These are phyloP conservation scores for Dissostichus mawsoni DNA, from an alignment of 2,113 vertebrate genomes.

Conservation along the genomic window DNA sequence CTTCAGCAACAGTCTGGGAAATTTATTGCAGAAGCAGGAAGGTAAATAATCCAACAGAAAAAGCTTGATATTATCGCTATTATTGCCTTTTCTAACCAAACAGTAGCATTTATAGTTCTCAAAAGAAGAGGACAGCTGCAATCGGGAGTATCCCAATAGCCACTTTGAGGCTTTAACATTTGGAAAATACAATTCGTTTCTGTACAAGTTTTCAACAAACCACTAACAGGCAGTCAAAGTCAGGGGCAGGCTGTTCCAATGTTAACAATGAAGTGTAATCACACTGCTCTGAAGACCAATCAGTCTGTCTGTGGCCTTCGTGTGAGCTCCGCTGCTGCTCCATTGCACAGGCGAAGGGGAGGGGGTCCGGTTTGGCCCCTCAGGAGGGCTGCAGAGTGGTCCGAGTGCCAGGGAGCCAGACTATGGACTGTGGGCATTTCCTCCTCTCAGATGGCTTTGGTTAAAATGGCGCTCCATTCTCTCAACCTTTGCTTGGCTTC, in stretches of 20 bases:
- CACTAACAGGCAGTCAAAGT: constrained; percentile 34
- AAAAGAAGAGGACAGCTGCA: constrained; percentile 28
- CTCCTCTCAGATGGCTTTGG: constrained; percentile 51
- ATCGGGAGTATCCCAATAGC: constrained; percentile 16
- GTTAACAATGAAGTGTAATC: constrained; percentile 68
- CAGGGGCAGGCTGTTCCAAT: constrained; percentile 55
- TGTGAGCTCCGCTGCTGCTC: constrained; percentile 38
- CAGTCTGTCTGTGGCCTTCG: constrained; percentile 67
- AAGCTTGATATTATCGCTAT: constrained; percentile 13
- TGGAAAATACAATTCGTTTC: constrained; percentile 49
- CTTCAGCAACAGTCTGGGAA: background rate
- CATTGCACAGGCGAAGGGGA: constrained; percentile 4
- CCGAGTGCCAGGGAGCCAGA: constrained; percentile 48
- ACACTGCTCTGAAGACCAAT: constrained; percentile 73
- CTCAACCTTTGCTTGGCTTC: constrained; percentile 45
- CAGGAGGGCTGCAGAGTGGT: constrained; percentile 23
- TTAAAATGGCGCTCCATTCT: constrained; percentile 46
- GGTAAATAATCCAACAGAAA: background rate
- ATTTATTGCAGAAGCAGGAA: background rate
- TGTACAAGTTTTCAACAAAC: constrained; percentile 31
- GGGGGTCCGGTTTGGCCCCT: constrained; percentile 3
- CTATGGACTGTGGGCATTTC: constrained; percentile 56
- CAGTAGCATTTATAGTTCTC: constrained; percentile 38
- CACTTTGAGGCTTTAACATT: constrained; percentile 45
- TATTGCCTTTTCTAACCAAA: constrained; percentile 36